Evolutionary conservation across 2,888 invertebrate species (phyloP), one percentile per base, ranked within the genome.

Genomic region (Campopleginae sp.): DNA sequence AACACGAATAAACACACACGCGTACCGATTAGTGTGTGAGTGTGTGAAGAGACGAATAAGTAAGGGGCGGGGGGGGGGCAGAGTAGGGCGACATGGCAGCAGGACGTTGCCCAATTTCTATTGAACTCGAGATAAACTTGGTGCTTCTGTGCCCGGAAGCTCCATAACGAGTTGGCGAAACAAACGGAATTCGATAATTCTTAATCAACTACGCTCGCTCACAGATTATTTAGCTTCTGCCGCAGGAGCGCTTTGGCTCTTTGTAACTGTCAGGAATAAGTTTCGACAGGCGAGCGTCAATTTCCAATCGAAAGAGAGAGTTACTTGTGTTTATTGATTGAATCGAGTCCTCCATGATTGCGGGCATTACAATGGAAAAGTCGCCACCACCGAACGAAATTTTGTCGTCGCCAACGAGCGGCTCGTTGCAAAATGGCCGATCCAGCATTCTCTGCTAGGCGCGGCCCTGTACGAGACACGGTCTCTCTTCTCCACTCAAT

Each of bases 161-260:
- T 77, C 66, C 19, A 51, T 80, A 85, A 85, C 82, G 85, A 85
- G 85, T 85, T 85, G 72, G 66, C 82, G 82, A 85, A 85, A 85
- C 85, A 85, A 85, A 85, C 80, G 82, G 80, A 82, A 82, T 82
- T 82, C 85, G 82, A 85, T 85, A 82, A 85, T 82, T 85, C 80
- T 85, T 82, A 85, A 85, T 85, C 85, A 85, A 82, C 76, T 82
- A 71, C 76, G 17, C 19, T 46, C 19, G 61, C 31, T 27, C 54
- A 8, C 58, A 6, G 58, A 12, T 19, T 58, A 38, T 38, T 27
- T 17, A 7, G 42, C 38, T 23, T 33, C 48, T 19, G 6, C 27
- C 17, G 5, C 33, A 33, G 33, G 6, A 33, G 33, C 6, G 14
- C 10, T 42, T 33, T 33, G 7, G 19, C 23, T 23, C 54, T 27